Conservation (phyloP, 92 coral and sea anemone species). For the Epizoanthus stellaris region DNA sequence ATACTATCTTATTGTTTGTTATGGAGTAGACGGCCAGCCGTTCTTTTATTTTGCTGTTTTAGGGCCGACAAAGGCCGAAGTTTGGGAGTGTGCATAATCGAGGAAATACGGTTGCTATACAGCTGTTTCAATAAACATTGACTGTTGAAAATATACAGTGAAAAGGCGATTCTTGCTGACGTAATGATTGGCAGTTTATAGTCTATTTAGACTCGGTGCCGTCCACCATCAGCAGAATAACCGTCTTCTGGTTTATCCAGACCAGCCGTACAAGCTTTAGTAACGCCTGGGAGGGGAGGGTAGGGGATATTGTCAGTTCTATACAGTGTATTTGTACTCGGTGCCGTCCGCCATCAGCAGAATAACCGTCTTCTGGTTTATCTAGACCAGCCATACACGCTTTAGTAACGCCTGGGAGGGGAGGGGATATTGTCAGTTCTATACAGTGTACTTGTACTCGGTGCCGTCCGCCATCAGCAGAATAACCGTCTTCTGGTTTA, state of each 20-base stretch:
- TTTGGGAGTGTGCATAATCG: too few species aligned
- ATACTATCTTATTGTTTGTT: too few species aligned
- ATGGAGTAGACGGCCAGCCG: too few species aligned
- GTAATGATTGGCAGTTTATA: slow-evolving; percentile 24
- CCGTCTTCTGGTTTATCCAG: slow-evolving; percentile 87
- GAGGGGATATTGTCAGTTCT: slow-evolving; percentile 1
- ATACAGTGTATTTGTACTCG: slow-evolving; percentile 80
- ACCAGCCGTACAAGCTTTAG: slow-evolving; percentile 81
- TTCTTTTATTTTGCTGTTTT: too few species aligned
- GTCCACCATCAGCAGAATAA: slow-evolving; percentile 82
- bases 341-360: slow-evolving; percentile 95
- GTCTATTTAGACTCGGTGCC: slow-evolving; percentile 78
- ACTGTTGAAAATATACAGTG: too few species aligned
- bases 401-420: slow-evolving; percentile 77
- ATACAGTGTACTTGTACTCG: slow-evolving; percentile 80
- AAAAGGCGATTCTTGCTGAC: too few species aligned
- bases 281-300: slow-evolving; percentile 67
- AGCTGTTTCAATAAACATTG: too few species aligned
- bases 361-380: slow-evolving; percentile 89
- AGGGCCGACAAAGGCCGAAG: too few species aligned
- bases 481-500: slow-evolving; percentile 89
- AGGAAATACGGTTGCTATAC: too few species aligned
- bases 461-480: slow-evolving; percentile 95
- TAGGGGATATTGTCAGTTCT: slow-evolving; percentile 42
- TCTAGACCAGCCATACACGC: slow-evolving; percentile 91